Base-by-base conservation (phyloP, 2,113 vertebrate genomes). In the Fukomys damarensis region DNA sequence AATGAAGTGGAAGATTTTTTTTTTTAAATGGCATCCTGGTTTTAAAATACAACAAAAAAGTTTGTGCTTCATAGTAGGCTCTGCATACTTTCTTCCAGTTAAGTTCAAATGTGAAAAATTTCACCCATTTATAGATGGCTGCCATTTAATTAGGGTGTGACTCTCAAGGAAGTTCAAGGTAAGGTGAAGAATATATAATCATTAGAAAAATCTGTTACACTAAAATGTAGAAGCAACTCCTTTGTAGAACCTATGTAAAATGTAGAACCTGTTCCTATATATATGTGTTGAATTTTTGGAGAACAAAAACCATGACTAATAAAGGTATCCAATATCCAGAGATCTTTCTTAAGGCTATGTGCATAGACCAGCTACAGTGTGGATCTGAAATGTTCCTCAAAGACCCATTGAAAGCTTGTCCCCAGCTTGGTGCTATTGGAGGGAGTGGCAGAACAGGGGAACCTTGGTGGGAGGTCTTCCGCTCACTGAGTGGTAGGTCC, bases 81-180 rank as follows among this genome's bases (percentile, higher is more conserved):
- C 54, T 52, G 3, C 5, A 54, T 11, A 43, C 2, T 82, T 94
- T 5, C 38, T 5, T 58, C n/a, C 30, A 89, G 35, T 54, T 68
- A 79, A 93, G 11, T 92, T 79, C 7, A 43, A 83, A 74, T n/a
- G n/a, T 30, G 13, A 24, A 13, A 2, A 20, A 10, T 24, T 59
- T 76, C 5, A 35, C 11, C 66, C 4, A n/a, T 1, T 32, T 1
- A 46, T 7, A 30, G 7, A 46, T 22, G 3, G 16, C 1, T 58
- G 20, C 2, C 5, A 30, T 80, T 80, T 63, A 56, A 3, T 41
- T 1, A 20, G 3, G 1, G 0, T 8, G 14, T 52, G 49, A 17
- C 2, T 76, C 30, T 41, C 7, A 46, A 59, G 32, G 16, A 0
- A 5, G 10, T 22, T 22, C 54, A 63, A 49, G 5, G 0, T 16